A percentile compares a stretch with the other conserved stretches of the same genome.
Conservation (phyloP, 2,113 vertebrate genomes). For the Corythaeola cristata region DNA sequence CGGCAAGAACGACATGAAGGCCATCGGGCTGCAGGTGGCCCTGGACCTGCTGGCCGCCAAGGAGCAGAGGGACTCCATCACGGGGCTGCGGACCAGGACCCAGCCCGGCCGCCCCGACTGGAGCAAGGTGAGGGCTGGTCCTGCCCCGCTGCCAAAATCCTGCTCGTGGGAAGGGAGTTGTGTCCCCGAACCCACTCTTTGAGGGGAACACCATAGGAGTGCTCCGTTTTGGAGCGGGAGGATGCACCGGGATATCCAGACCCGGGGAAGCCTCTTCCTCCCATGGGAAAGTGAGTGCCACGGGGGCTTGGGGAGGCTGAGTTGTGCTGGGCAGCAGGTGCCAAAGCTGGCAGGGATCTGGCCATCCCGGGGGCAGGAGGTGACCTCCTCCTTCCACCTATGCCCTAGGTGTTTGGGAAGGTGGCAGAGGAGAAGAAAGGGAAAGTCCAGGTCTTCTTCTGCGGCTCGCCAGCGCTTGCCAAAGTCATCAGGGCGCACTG, state of each 20-base stretch:
- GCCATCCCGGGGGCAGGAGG: neutral
- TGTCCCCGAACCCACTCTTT: rapidly evolving
- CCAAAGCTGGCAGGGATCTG: neutral
- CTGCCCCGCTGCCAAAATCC: neutral
- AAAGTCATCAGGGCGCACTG: slow-evolving; percentile 81
- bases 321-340: neutral
- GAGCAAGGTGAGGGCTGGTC: slow-evolving; percentile 73
- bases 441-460: slow-evolving; percentile 88
- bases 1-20: slow-evolving; percentile 88
- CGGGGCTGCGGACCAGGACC: slow-evolving; percentile 84
- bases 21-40: slow-evolving; percentile 90
- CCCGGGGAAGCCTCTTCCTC: rapidly evolving
- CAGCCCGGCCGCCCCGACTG: slow-evolving; percentile 86
- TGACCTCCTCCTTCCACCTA: neutral
- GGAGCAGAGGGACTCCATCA: slow-evolving; percentile 87
- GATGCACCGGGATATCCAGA: rapidly evolving
- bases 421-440: slow-evolving; percentile 83
- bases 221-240: rapidly evolving
- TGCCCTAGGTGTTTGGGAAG: slow-evolving; percentile 82
- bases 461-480: slow-evolving; percentile 81
- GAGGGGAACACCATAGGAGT: rapidly evolving
- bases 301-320: rapidly evolving
- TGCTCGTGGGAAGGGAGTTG: rapidly evolving
- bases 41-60: slow-evolving; percentile 86
- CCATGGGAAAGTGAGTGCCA: rapidly evolving